These are phyloP conservation scores for Progne subis DNA, from an alignment of 2,113 vertebrate species.

Conservation along the genomic window DNA sequence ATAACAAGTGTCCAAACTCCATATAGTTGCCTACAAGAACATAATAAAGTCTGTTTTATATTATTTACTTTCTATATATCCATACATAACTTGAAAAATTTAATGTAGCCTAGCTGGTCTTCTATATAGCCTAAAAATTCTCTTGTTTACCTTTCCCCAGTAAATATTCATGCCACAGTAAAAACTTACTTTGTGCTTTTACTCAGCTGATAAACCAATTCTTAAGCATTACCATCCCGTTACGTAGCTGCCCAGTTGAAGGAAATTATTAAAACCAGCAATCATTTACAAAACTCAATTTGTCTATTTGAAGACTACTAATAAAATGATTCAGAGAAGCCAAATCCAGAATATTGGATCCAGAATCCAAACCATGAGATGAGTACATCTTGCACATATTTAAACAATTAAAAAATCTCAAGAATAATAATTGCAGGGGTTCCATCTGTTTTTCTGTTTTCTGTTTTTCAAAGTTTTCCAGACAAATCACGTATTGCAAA, in stretches of 20 bases:
- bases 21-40: neutral
- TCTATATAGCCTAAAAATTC: neutral
- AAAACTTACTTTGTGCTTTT: conserved; percentile 21
- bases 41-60: neutral
- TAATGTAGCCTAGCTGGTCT: neutral
- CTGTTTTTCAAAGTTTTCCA: conserved; percentile 12
- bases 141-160: neutral
- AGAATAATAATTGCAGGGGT: neutral
- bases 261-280: conserved; percentile 1
- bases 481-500: neutral
- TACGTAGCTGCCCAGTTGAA: neutral
- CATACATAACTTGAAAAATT: neutral
- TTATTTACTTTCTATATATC: neutral
- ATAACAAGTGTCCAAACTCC: neutral
- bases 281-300: neutral
- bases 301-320: neutral
- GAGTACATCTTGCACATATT: neutral
- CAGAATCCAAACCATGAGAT: neutral
- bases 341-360: neutral
- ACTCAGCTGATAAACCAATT: neutral
- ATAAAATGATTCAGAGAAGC: neutral
- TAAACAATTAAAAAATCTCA: neutral
- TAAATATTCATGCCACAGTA: neutral
- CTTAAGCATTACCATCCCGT: neutral
- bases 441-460: conserved; percentile 10